Conservation (phyloP, 1,140 invertebrate species). For the Harlomillsia oculata region DNA sequence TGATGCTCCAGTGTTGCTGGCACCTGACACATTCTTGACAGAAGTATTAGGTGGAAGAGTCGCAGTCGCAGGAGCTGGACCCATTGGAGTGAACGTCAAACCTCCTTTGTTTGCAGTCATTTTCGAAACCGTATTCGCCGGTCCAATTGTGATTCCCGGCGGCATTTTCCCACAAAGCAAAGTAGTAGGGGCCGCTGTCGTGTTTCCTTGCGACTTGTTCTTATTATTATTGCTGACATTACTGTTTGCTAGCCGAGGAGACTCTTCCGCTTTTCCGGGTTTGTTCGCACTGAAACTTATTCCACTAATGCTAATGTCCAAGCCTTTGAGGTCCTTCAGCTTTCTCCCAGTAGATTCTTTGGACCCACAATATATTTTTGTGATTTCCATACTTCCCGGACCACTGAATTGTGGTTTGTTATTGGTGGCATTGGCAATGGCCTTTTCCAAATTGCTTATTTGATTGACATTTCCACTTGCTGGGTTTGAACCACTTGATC, state of each 20-base stretch:
- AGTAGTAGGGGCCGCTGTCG: not conserved
- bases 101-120: slow-evolving; percentile 6
- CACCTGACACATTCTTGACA: not conserved
- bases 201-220: not conserved
- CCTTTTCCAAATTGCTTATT: slow-evolving; percentile 14
- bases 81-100: not conserved
- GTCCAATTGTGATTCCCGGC: slow-evolving; percentile 23
- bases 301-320: slow-evolving; percentile 33
- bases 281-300: slow-evolving; percentile 13
- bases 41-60: not conserved
- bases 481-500: not conserved
- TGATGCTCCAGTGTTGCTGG: no score
- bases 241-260: slow-evolving; percentile 13
- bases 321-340: slow-evolving; percentile 27
- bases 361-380: slow-evolving; percentile 30
- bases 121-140: slow-evolving; percentile 2
- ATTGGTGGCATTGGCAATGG: slow-evolving; percentile 4
- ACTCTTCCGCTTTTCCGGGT: slow-evolving; percentile 9
- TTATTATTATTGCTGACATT: not conserved
- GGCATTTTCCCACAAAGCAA: slow-evolving; percentile 24
- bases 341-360: slow-evolving; percentile 28
- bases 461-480: not conserved
- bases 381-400: slow-evolving; percentile 36
- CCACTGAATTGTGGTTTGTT: slow-evolving; percentile 33
- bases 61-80: not conserved